These are phyloP conservation scores for Rhingia rostrata DNA, from an alignment of 2,888 invertebrate genomes.

Conservation along the genomic window DNA sequence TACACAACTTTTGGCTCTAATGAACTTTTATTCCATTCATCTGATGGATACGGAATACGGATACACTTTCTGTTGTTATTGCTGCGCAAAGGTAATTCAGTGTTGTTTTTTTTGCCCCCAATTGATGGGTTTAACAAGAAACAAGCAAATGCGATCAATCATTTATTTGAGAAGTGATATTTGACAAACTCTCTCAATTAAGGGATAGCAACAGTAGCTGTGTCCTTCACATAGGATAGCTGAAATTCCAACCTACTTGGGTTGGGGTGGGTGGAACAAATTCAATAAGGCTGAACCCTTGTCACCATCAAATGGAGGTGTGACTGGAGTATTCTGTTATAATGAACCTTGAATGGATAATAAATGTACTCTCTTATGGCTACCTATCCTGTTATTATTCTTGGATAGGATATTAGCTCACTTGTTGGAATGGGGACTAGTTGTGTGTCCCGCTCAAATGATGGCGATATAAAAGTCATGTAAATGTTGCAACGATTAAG, in stretches of 20 bases:
- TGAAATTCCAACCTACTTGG: constrained; percentile 33
- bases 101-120: constrained; percentile 9
- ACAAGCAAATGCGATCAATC: constrained; percentile 46
- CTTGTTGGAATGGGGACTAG: constrained; percentile 28
- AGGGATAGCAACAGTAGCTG: constrained; percentile 4
- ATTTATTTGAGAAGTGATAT: constrained; percentile 39
- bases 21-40: not conserved
- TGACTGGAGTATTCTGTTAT: constrained; percentile 53
- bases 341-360: constrained; percentile 72
- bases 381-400: constrained; percentile 5
- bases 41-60: too few species aligned
- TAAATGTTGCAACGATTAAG: constrained; percentile 58
- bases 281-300: constrained; percentile 16
- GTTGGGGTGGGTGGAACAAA: not conserved
- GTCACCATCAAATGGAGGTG: constrained; percentile 22
- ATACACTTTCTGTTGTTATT: not conserved
- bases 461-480: constrained; percentile 68
- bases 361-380: constrained; percentile 45
- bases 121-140: constrained; percentile 8
- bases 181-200: constrained; percentile 64
- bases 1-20: not conserved
- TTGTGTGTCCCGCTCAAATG: constrained; percentile 15
- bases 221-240: constrained; percentile 25
- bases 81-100: constrained; percentile 9
- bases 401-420: constrained; percentile 36